A percentile compares a stretch with the other conserved stretches of the same genome.
Conservation (phyloP, 2,888 invertebrate species). For the Synergus laeviventris region DNA sequence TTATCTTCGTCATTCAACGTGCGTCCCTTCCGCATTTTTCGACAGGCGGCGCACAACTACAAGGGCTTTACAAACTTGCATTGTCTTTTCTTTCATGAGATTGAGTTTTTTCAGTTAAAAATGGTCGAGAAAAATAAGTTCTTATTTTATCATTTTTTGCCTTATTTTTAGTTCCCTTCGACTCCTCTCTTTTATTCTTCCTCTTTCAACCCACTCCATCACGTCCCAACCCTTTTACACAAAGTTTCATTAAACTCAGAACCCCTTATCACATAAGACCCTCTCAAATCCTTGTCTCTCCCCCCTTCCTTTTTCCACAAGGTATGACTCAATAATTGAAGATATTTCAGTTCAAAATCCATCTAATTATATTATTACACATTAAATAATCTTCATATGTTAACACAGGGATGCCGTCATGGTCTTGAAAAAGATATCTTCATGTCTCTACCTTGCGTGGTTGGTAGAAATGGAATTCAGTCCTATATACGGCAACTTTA, state of each 20-base stretch:
- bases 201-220: too few relatives aligned
- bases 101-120: neutral
- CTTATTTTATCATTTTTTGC: too few relatives aligned
- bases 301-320: neutral
- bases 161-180: too few relatives aligned
- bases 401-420: conserved; percentile 74
- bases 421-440: conserved; percentile 79
- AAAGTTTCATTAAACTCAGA: too few relatives aligned
- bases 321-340: too few relatives aligned
- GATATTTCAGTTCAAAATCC: too few relatives aligned
- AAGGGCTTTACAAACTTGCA: neutral
- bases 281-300: neutral
- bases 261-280: too few relatives aligned
- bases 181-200: too few relatives aligned
- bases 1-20: conserved; percentile 73
- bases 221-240: too few relatives aligned
- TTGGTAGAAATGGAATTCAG: conserved; percentile 72
- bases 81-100: neutral
- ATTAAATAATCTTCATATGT: conserved; percentile 31
- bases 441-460: conserved; percentile 78
- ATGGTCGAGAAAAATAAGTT: too few relatives aligned
- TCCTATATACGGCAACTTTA: conserved; percentile 67
- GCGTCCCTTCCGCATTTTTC: neutral
- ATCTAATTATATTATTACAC: neutral
- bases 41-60: conserved; percentile 10